Evolutionary conservation across 2,113 vertebrate species (phyloP).

Genomic region (Microtus richardsoni): DNA sequence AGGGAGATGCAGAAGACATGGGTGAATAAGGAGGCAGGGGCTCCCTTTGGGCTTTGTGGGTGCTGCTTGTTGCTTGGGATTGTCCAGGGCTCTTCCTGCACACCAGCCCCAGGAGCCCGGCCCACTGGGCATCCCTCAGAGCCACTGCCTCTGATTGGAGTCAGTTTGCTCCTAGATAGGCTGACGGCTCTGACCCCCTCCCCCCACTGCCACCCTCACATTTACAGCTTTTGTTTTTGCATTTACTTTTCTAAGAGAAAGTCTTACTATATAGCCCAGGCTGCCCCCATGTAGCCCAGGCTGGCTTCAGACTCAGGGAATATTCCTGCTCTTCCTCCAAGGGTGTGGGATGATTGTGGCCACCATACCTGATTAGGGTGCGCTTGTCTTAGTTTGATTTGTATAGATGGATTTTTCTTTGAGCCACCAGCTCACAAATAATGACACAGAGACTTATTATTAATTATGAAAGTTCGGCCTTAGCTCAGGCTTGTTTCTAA

Average conservation of each 20-base stretch:
- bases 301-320: background rate
- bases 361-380: background rate
- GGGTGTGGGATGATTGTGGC: background rate
- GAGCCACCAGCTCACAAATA: too few species aligned
- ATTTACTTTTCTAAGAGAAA: background rate
- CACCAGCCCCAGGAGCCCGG: background rate
- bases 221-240: background rate
- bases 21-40: background rate
- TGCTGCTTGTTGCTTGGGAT: background rate
- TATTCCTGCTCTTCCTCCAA: background rate
- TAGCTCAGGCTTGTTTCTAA: too few species aligned
- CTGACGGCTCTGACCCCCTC: accelerated
- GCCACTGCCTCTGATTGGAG: background rate
- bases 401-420: too few species aligned
- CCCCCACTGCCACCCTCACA: background rate
- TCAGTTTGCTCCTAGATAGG: background rate
- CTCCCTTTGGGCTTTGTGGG: too few species aligned
- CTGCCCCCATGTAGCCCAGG: background rate
- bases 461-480: too few species aligned
- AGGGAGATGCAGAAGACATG: background rate
- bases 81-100: background rate
- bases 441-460: too few species aligned
- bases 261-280: background rate
- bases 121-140: background rate
- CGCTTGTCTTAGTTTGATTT: background rate